phyloP scores from a whole-genome alignment of 1,140 invertebrate species.

The Drosophila fuyamai region DNA sequence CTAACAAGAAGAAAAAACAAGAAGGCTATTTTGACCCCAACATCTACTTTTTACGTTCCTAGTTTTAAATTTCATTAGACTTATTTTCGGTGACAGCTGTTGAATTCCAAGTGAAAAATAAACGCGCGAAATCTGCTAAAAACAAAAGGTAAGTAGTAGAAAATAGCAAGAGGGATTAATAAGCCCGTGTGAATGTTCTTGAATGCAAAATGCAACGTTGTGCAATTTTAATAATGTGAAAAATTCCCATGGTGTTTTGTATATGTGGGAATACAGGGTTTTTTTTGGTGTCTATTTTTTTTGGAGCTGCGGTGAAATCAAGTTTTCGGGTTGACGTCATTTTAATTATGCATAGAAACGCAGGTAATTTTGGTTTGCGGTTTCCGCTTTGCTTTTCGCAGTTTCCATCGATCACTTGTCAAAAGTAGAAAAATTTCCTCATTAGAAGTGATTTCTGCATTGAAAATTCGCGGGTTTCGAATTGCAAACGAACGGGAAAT shows the following conservation, averaged over 20 bases:
- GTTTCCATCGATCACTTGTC: conserved; percentile 17
- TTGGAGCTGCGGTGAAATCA: conserved; percentile 32
- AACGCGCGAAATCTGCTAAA: conserved; percentile 28
- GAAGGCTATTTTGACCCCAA: neutral
- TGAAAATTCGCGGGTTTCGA: conserved; percentile 36
- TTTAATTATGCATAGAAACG: conserved; percentile 31
- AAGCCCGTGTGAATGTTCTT: conserved; percentile 30
- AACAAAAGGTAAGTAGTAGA: conserved; percentile 30
- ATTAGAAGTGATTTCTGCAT: conserved; percentile 2
- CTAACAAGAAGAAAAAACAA: conserved; percentile 31
- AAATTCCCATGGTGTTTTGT: conserved; percentile 28
- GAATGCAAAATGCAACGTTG: conserved; percentile 18
- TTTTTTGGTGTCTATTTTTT: neutral
- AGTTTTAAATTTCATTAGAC: conserved; percentile 15
- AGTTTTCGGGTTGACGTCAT: conserved; percentile 71
- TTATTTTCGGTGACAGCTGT: conserved; percentile 43
- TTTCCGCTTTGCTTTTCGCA: conserved; percentile 24
- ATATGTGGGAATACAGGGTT: conserved; percentile 4
- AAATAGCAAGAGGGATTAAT: conserved; percentile 6
- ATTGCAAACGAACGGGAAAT: conserved; percentile 22
- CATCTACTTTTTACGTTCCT: conserved; percentile 11
- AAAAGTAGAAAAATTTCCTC: neutral
- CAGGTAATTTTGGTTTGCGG: conserved; percentile 26
- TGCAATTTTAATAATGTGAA: conserved; percentile 34
- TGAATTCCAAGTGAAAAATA: conserved; percentile 17